phyloP scores from a whole-genome alignment of 1,140 invertebrate genomes.

The Pinna nobilis region DNA sequence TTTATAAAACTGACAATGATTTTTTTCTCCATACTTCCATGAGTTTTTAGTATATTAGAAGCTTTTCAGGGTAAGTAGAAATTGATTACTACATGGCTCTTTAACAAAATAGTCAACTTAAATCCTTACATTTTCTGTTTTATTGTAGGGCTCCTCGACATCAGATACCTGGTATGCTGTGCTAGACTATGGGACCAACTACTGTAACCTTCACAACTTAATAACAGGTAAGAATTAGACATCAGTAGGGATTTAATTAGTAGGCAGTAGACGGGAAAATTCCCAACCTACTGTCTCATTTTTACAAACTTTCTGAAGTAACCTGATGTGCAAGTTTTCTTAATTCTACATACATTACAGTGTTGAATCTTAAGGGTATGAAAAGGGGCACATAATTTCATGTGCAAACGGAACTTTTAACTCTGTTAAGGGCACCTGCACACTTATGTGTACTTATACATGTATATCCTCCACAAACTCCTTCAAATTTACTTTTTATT shows the following conservation, averaged over 20 bases:
- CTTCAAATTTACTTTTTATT: too few relatives aligned
- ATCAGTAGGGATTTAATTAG: not conserved
- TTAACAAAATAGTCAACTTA: not conserved
- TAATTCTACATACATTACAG: not conserved
- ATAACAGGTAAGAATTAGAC: conserved; percentile 64
- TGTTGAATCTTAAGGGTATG: not conserved
- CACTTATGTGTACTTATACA: too few relatives aligned
- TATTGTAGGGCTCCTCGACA: conserved; percentile 72
- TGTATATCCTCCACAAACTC: too few relatives aligned
- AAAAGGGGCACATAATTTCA: too few relatives aligned
- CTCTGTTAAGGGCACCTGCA: too few relatives aligned
- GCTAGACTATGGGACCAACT: conserved; percentile 77
- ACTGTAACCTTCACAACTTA: conserved; percentile 77
- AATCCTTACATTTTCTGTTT: not conserved
- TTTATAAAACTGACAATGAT: too few relatives aligned
- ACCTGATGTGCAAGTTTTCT: not conserved
- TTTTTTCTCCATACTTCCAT: too few relatives aligned
- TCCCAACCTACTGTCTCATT: too few relatives aligned
- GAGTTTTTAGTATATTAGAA: too few relatives aligned
- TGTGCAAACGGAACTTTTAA: too few relatives aligned
- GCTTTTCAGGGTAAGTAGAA: not conserved
- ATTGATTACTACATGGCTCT: not conserved
- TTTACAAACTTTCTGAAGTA: too few relatives aligned
- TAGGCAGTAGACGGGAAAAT: too few relatives aligned
- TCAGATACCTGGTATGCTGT: conserved; percentile 76